Evolutionary conservation across 2,888 invertebrate species (phyloP).

Genomic region (Toxonevra muliebris): DNA sequence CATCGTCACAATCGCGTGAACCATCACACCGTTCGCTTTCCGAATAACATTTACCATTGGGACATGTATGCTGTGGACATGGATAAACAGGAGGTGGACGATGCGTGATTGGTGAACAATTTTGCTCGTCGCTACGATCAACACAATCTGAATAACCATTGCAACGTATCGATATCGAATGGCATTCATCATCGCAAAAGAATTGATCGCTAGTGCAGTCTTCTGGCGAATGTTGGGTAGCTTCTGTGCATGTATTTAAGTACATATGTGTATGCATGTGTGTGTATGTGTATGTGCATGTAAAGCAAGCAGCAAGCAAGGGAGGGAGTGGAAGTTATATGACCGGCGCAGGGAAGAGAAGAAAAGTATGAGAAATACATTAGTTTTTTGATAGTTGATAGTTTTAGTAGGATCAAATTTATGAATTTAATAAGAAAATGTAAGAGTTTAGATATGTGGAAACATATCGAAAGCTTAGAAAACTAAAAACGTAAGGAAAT

Average conservation of each 20-base stretch:
- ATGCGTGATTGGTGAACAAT: conserved; percentile 48
- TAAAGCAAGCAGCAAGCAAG: conserved; percentile 19
- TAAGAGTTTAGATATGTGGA: too few species aligned
- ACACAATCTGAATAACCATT: conserved; percentile 70
- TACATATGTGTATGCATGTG: neutral
- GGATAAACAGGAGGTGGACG: conserved; percentile 48
- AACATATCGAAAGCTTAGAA: too few species aligned
- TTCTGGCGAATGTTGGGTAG: conserved; percentile 52
- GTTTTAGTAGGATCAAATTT: too few species aligned
- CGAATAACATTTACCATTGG: conserved; percentile 66
- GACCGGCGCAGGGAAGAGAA: conserved; percentile 8
- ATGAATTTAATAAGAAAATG: too few species aligned
- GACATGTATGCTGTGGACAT: conserved; percentile 68
- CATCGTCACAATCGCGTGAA: conserved; percentile 68
- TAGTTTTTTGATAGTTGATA: too few species aligned
- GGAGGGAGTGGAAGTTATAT: neutral
- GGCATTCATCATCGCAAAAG: conserved; percentile 71
- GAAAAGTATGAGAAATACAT: neutral
- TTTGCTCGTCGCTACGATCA: conserved; percentile 72
- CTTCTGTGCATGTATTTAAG: conserved; percentile 41
- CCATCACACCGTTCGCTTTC: conserved; percentile 68
- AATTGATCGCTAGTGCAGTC: conserved; percentile 65
- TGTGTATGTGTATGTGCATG: conserved; percentile 23
- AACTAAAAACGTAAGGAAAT: too few species aligned
- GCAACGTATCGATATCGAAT: conserved; percentile 71